Conservation (phyloP, 2,797 vertebrate species). For the Neopelma chrysocephalum region DNA sequence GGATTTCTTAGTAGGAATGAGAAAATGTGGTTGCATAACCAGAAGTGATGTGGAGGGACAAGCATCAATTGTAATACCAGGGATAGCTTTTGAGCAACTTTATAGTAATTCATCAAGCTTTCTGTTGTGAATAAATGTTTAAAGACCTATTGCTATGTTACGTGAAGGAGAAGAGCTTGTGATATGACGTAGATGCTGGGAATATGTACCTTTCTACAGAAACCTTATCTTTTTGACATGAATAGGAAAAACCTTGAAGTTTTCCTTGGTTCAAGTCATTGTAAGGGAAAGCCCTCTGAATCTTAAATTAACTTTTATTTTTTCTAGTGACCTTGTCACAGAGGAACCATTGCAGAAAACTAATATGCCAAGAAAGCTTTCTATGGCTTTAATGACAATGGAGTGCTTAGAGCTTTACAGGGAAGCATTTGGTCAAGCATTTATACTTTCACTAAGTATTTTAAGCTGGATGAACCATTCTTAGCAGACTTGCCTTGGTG, state of each 20-base stretch:
- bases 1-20: neutral
- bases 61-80: neutral
- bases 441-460: slow-evolving; percentile 33
- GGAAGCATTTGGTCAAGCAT: slow-evolving; percentile 34
- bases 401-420: neutral
- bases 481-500: neutral
- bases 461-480: slow-evolving; percentile 53
- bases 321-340: neutral
- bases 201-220: neutral
- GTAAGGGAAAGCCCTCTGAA: neutral
- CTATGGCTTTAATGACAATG: neutral
- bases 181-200: neutral
- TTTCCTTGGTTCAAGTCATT: neutral
- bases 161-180: neutral
- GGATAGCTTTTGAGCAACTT: neutral
- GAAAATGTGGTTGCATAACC: neutral
- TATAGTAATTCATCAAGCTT: neutral
- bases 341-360: neutral
- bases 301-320: neutral
- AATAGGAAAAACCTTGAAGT: neutral
- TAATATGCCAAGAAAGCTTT: neutral
- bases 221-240: neutral
- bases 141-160: neutral
- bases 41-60: neutral
- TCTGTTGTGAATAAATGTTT: neutral